Evolutionary conservation across 2,113 vertebrate species (phyloP), one percentile per base, ranked within the genome.

Genomic region (Labeo catla): DNA sequence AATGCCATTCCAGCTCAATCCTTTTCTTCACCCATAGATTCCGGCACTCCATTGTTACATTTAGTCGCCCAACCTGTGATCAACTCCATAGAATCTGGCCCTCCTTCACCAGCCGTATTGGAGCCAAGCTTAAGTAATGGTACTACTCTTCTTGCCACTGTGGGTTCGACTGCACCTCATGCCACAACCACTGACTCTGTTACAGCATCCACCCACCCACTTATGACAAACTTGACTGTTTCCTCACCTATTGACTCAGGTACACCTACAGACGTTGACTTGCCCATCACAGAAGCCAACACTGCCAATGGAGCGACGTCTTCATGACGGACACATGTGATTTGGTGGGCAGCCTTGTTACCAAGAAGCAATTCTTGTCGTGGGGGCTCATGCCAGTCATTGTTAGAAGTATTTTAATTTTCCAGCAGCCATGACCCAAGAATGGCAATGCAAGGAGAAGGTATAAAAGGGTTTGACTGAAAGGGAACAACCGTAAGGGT

Each of bases 271-370:
- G 59, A 90, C 52, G 96, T 90, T 0, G 95, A 94, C 86, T 86
- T 86, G 43, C 89, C 93, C n/a, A 93, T 94, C 76, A 95, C 95
- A 0, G 97, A 96, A 89, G 95, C 92, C n/a, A 91, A 94, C 94
- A 94, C 95, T 9, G 94, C 96, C 93, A 97, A 96, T 0, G 95
- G 96, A 61, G 93, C 93, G 90, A 93, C 94, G 57, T 94, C 94
- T 0, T 96, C 95, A 87, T 95, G 94, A 95, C 89, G 34, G 78
- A 76, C 74, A 10, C 1, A 8, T 72, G 11, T 81, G 45, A n/a
- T 13, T 36, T 47, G 70, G 61, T 36, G 66, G 57, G 36, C 28
- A 65, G 83, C 79, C 52, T 81, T 81, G 10, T 43, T 74, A 47
- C 23, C 43, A 73, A 47, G 43, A 50, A 49, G 45, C 13, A 21